A percentile compares a stretch with the other conserved stretches of the same genome.
Conservation (phyloP, 2,113 vertebrate species). For the Toxotes jaculatrix region DNA sequence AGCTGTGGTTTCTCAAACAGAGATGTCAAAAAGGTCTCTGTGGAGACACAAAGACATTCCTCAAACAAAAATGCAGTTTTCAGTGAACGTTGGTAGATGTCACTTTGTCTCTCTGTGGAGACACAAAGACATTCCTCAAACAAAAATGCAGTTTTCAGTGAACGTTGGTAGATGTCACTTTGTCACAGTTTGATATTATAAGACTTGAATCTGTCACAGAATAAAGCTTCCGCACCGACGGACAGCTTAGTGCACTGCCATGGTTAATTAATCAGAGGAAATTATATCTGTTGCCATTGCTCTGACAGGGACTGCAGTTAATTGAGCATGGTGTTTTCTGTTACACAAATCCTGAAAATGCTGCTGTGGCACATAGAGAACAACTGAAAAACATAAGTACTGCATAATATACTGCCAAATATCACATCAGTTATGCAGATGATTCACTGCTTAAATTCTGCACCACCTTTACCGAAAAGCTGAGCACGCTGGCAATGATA, state of each 20-base stretch:
- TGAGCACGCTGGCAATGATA: no score
- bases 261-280: conserved; percentile 21
- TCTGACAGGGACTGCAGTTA: conserved; percentile 2
- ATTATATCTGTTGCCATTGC: not conserved
- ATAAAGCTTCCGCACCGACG: not conserved
- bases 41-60: not conserved
- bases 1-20: conserved; percentile 4
- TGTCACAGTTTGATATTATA: not conserved
- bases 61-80: not conserved
- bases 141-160: not conserved
- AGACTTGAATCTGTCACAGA: conserved; percentile 6
- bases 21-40: not conserved
- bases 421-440: not conserved
- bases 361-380: not conserved
- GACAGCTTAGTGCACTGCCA: not conserved
- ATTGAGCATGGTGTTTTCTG: not conserved
- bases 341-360: not conserved
- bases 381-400: not conserved
- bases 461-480: no score
- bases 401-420: not conserved
- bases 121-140: not conserved
- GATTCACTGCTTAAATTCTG: not conserved
- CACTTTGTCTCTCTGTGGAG: not conserved
- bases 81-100: not conserved
- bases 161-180: not conserved